These are phyloP conservation scores for Columba guinea DNA, from an alignment of 2,797 vertebrate genomes.

Conservation along the genomic window DNA sequence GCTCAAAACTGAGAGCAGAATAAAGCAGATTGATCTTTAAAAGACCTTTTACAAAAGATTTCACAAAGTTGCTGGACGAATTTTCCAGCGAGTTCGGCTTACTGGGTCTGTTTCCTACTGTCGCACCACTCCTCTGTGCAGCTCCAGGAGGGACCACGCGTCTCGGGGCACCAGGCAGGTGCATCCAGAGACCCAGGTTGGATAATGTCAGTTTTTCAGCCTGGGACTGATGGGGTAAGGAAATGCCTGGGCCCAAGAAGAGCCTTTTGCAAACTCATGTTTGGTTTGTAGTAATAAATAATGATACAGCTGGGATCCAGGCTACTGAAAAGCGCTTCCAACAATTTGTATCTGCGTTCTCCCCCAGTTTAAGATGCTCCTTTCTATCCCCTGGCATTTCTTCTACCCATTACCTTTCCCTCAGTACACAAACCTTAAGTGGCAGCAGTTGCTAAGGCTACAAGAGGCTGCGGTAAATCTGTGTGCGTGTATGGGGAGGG, in stretches of 20 bases:
- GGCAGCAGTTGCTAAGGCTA: conserved; percentile 62
- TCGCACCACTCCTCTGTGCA: not conserved
- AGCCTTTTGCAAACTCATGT: not conserved
- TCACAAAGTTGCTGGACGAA: not conserved
- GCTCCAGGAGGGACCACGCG: not conserved
- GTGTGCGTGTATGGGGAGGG: not conserved
- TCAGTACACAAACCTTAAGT: not conserved
- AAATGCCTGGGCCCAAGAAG: not conserved
- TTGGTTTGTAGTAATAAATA: not conserved
- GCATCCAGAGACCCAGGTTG: not conserved
- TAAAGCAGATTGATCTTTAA: not conserved
- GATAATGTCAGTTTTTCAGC: not conserved
- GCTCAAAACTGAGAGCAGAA: not conserved
- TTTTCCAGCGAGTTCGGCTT: not conserved
- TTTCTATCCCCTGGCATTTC: not conserved
- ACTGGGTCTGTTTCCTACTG: not conserved
- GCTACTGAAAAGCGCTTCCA: not conserved
- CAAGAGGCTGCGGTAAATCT: conserved; percentile 42
- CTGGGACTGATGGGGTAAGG: not conserved
- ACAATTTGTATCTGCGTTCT: not conserved
- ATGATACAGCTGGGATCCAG: not conserved
- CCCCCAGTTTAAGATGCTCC: not conserved
- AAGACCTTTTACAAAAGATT: not conserved
- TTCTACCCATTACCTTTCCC: not conserved
- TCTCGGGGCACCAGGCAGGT: rapidly evolving